These are phyloP conservation scores for Calliscelio sp. DNA, from an alignment of 2,888 invertebrate species.

Conservation along the genomic window DNA sequence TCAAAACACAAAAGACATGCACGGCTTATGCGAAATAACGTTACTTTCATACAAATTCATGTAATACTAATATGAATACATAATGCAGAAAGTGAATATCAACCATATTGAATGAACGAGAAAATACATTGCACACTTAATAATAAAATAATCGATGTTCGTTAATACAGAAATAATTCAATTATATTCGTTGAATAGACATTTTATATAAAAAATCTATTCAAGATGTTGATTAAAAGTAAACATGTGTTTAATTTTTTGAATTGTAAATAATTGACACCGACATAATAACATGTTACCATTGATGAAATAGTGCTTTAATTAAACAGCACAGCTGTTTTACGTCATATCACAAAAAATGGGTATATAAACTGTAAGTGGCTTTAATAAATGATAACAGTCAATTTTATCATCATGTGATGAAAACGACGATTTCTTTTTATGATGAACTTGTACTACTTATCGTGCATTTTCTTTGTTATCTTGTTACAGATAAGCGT, in stretches of 20 bases:
- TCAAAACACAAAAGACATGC: slow-evolving; percentile 34
- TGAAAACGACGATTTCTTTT: slow-evolving; percentile 9
- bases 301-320: not conserved
- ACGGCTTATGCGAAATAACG: slow-evolving; percentile 4
- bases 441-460: too few species aligned
- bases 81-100: slow-evolving; percentile 38
- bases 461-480: slow-evolving; percentile 29
- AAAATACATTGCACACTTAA: not conserved
- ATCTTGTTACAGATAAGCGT: slow-evolving; percentile 15
- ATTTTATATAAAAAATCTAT: not conserved
- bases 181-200: slow-evolving; percentile 87
- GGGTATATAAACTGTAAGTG: not conserved
- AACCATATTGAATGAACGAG: slow-evolving; percentile 16
- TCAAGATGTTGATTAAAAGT: too few species aligned
- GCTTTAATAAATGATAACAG: slow-evolving; percentile 1
- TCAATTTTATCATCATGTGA: not conserved
- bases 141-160: slow-evolving; percentile 17
- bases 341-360: too few species aligned
- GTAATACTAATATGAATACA: slow-evolving; percentile 19
- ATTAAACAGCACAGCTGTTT: too few species aligned
- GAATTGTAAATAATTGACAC: not conserved
- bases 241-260: not conserved
- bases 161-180: slow-evolving; percentile 87
- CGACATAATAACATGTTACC: not conserved
- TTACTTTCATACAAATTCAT: slow-evolving; percentile 27